These are phyloP conservation scores for Zhengitettix transpicula DNA, from an alignment of 2,888 invertebrate species.

Conservation along the genomic window DNA sequence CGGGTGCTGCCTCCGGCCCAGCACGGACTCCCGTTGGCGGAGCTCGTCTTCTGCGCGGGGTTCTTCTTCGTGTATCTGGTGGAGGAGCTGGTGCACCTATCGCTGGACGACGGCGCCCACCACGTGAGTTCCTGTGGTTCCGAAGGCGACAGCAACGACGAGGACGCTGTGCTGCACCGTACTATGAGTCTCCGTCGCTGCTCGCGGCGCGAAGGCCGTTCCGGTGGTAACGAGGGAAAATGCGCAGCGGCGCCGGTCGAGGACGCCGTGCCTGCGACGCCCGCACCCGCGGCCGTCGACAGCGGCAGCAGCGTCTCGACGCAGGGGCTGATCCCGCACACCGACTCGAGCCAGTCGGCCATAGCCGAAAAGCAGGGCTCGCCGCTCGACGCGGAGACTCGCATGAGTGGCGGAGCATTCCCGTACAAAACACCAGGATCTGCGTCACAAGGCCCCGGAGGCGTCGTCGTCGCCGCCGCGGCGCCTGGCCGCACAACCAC, in stretches of 20 bases:
- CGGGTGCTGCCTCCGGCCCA: constrained; percentile 27
- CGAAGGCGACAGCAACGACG: background rate
- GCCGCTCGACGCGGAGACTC: background rate
- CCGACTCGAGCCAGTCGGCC: constrained; percentile 7
- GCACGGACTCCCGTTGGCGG: constrained; percentile 32
- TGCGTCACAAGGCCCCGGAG: background rate
- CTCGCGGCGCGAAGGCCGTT: constrained; percentile 17
- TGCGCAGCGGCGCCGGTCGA: background rate
- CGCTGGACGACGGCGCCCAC: constrained; percentile 27
- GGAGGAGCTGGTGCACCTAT: constrained; percentile 40
- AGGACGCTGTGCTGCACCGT: constrained; percentile 27
- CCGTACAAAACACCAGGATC: background rate
- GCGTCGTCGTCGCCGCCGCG: background rate
- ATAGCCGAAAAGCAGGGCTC: background rate
- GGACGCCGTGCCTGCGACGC: background rate
- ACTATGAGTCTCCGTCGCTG: constrained; percentile 36
- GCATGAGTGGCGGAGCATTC: background rate
- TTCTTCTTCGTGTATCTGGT: constrained; percentile 47
- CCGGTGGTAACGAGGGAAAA: background rate
- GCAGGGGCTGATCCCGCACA: constrained; percentile 16
- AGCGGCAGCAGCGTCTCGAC: constrained; percentile 15
- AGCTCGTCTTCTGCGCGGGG: constrained; percentile 41
- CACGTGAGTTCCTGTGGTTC: constrained; percentile 19
- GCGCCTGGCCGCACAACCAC: background rate
- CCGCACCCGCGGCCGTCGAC: constrained; percentile 6